A percentile compares a stretch with the other conserved stretches of the same genome.
phyloP scores from a whole-genome alignment of 2,113 vertebrate species.

The Martes martes region DNA sequence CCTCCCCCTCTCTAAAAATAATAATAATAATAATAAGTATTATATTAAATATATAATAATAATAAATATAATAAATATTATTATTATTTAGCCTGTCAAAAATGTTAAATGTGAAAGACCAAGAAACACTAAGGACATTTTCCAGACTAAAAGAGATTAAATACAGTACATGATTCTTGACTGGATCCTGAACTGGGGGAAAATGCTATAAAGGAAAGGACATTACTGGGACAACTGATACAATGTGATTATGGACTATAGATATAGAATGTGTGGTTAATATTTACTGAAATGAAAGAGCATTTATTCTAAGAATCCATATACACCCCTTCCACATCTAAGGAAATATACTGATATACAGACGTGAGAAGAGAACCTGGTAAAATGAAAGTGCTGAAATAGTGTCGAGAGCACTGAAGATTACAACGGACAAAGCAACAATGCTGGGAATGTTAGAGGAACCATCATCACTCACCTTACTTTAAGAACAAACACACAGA shows the following conservation, averaged over 20 bases:
- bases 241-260: neutral
- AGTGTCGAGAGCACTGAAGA: neutral
- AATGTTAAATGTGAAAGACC: neutral
- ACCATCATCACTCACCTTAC: slow-evolving; percentile 36
- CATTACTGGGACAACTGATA: neutral
- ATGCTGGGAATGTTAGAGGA: neutral
- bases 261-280: neutral
- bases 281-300: slow-evolving; percentile 3
- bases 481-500: slow-evolving; percentile 24
- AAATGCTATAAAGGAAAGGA: neutral
- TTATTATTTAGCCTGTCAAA: neutral
- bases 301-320: slow-evolving; percentile 32
- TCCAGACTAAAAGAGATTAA: slow-evolving; percentile 11
- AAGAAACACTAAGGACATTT: neutral
- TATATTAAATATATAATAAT: neutral
- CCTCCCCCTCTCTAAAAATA: neutral
- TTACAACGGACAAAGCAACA: neutral
- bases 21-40: neutral
- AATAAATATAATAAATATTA: neutral
- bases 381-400: neutral
- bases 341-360: neutral
- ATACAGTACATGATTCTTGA: neutral
- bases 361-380: slow-evolving; percentile 10
- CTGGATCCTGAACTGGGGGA: neutral
- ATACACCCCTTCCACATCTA: neutral